These are phyloP conservation scores for Todiramphus saurophagus DNA, from an alignment of 2,113 vertebrate species.

Conservation along the genomic window DNA sequence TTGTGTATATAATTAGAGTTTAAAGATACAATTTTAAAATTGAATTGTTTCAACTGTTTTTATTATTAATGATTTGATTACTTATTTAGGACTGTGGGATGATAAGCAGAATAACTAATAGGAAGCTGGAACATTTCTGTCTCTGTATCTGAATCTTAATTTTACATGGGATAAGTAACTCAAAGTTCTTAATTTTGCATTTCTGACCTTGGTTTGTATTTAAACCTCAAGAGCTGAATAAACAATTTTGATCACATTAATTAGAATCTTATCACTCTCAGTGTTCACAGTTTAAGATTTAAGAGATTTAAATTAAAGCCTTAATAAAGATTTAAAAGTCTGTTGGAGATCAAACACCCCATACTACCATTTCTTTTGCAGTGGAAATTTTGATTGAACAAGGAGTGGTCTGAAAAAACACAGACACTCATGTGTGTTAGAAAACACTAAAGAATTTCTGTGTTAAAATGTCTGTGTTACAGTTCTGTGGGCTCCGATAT, in stretches of 20 bases:
- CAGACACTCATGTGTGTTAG: not conserved
- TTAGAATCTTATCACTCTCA: not conserved
- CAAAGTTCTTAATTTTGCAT: not conserved
- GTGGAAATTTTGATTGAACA: not conserved
- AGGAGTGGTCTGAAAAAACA: not conserved
- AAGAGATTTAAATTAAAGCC: not conserved
- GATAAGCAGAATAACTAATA: not conserved
- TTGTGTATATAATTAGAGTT: not conserved
- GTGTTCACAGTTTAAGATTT: not conserved
- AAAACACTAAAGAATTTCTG: not conserved
- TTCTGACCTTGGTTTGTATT: not conserved
- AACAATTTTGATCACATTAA: not conserved
- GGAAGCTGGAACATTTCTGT: not conserved
- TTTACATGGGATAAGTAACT: not conserved
- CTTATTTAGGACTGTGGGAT: not conserved
- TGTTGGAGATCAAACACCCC: not conserved
- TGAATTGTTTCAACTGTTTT: not conserved
- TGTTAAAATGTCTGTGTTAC: not conserved
- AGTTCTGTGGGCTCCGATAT: not conserved
- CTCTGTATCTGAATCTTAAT: not conserved
- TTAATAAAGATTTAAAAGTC: not conserved
- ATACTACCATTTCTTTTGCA: not conserved
- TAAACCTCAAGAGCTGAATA: not conserved
- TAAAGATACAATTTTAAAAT: not conserved
- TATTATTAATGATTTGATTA: not conserved